A percentile compares a stretch with the other conserved stretches of the same genome.
Conservation (phyloP, 2,888 invertebrate species). For the Escarpia spicata region DNA sequence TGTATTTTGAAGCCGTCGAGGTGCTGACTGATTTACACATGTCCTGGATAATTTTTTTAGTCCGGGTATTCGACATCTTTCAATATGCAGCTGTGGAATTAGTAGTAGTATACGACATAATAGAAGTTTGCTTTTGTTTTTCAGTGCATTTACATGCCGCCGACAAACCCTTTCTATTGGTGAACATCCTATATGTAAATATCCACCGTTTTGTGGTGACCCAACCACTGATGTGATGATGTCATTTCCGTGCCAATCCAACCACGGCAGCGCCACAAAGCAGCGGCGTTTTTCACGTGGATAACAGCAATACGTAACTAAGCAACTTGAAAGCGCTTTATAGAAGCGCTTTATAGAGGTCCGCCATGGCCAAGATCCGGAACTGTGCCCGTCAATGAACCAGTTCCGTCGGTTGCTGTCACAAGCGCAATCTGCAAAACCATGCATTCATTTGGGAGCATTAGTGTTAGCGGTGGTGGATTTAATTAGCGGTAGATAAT, state of each 20-base stretch:
- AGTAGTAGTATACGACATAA: too few relatives aligned
- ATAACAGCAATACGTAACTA: constrained; percentile 2
- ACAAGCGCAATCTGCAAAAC: not conserved
- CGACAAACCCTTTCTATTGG: too few relatives aligned
- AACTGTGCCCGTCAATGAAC: not conserved
- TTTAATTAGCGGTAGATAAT: constrained; percentile 8
- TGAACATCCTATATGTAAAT: not conserved
- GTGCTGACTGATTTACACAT: not conserved
- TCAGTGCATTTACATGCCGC: too few relatives aligned
- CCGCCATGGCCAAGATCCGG: not conserved
- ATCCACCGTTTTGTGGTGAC: not conserved
- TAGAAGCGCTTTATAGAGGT: not conserved
- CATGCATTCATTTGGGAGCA: not conserved
- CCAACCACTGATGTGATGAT: not conserved
- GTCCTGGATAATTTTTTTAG: too few relatives aligned
- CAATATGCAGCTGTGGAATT: too few relatives aligned
- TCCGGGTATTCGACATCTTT: too few relatives aligned
- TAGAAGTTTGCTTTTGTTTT: too few relatives aligned
- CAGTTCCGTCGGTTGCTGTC: not conserved
- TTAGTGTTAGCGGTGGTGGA: not conserved
- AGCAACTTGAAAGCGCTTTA: not conserved
- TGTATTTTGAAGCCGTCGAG: not conserved
- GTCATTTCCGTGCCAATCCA: not conserved
- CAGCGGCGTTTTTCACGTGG: not conserved
- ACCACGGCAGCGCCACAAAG: not conserved